Percentiles rank a stretch among this genome's conserved stretches.
Conservation (phyloP, 2,797 vertebrate genomes). For the Martes flavigula region DNA sequence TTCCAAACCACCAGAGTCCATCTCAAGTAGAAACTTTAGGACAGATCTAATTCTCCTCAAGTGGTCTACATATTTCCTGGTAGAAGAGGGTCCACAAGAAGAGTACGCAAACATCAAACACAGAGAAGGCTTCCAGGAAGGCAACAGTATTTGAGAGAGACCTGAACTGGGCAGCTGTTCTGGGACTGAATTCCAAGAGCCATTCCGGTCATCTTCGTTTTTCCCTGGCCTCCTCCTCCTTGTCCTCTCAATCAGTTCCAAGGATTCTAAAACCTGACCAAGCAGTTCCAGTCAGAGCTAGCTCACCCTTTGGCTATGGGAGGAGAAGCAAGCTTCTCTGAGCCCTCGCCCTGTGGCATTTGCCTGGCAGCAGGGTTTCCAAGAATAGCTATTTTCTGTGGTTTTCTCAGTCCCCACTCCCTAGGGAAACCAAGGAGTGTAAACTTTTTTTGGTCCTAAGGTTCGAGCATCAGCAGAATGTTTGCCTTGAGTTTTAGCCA, state of each 20-base stretch:
- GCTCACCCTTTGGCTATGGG: not conserved
- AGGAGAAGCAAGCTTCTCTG: conserved; percentile 41
- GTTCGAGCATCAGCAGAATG: conserved; percentile 64
- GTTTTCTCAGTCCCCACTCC: conserved; percentile 58
- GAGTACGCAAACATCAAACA: not conserved
- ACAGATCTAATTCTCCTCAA: not conserved
- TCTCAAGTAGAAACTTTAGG: not conserved
- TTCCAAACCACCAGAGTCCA: not conserved
- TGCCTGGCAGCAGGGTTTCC: conserved; percentile 62
- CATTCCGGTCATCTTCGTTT: not conserved
- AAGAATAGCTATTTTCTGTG: conserved; percentile 72
- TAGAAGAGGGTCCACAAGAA: not conserved
- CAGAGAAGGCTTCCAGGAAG: conserved; percentile 18
- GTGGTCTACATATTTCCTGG: not conserved
- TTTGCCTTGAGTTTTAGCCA: conserved; percentile 70
- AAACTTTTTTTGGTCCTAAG: conserved; percentile 60
- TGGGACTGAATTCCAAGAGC: not conserved
- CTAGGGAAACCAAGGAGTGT: conserved; percentile 49
- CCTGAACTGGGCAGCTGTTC: not conserved
- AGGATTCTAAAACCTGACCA: conserved; percentile 23
- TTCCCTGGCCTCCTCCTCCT: not conserved
- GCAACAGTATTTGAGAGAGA: not conserved
- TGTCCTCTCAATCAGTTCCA: not conserved
- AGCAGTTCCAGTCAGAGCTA: conserved; percentile 33
- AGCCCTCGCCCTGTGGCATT: conserved; percentile 48